These are phyloP conservation scores for Bambusicola thoracicus DNA, from an alignment of 2,113 vertebrate species.

Conservation along the genomic window DNA sequence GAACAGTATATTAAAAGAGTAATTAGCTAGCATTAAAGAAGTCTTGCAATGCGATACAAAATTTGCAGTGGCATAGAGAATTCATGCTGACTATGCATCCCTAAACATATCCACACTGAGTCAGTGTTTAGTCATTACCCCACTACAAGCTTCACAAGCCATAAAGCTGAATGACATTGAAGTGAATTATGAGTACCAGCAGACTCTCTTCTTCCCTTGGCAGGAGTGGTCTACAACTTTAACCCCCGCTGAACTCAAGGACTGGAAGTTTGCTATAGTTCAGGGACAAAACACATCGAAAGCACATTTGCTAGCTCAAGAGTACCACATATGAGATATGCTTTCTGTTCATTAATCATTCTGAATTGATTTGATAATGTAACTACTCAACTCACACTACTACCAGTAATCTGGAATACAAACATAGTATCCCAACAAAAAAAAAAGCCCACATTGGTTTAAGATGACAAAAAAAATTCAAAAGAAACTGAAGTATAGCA, in stretches of 20 bases:
- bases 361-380: not conserved
- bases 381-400: not conserved
- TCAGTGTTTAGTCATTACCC: conserved; percentile 54
- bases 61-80: not conserved
- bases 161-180: not conserved
- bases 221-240: not conserved
- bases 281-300: not conserved
- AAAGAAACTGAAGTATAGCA: not conserved
- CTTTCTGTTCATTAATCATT: not conserved
- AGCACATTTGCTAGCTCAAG: not conserved
- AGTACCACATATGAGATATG: not conserved
- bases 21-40: not conserved
- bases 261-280: not conserved
- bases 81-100: conserved; percentile 51
- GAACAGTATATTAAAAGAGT: not conserved
- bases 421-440: not conserved
- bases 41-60: not conserved
- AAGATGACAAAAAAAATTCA: not conserved
- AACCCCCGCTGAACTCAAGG: not conserved
- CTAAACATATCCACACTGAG: conserved; percentile 19
- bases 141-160: not conserved
- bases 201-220: not conserved
- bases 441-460: not conserved
- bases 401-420: not conserved
- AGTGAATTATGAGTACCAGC: not conserved